Conservation (phyloP, 1,140 invertebrate species). For the Achroia grisella region DNA sequence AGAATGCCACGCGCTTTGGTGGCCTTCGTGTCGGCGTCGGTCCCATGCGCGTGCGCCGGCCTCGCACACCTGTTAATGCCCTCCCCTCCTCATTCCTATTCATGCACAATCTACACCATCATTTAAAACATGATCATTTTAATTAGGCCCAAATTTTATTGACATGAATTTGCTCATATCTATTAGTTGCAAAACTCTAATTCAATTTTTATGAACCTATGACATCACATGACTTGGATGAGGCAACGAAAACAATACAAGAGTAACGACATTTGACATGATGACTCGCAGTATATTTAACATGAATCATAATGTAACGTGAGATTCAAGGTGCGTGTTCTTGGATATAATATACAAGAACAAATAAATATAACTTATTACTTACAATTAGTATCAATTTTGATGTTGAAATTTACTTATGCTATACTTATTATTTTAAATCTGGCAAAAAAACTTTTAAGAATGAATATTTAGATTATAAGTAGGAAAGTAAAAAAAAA, state of each 20-base stretch:
- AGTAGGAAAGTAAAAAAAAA: background rate
- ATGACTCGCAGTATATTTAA: constrained; percentile 46
- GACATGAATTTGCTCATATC: background rate
- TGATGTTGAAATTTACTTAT: too few relatives aligned
- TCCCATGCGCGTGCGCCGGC: constrained; percentile 37
- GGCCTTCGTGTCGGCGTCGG: constrained; percentile 34
- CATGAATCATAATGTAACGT: constrained; percentile 45
- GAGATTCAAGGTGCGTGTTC: constrained; percentile 26
- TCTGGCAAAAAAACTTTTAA: too few relatives aligned
- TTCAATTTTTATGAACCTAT: constrained; percentile 43
- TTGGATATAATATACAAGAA: constrained; percentile 14
- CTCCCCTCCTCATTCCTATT: constrained; percentile 11
- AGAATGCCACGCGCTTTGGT: constrained; percentile 23
- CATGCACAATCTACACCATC: constrained; percentile 37
- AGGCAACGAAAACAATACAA: constrained; percentile 54
- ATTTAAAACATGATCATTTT: constrained; percentile 28
- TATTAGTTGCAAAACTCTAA: constrained; percentile 5
- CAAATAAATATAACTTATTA: too few relatives aligned
- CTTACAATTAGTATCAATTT: too few relatives aligned
- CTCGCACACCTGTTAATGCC: constrained; percentile 40
- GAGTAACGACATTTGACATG: constrained; percentile 49
- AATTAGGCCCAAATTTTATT: constrained; percentile 17
- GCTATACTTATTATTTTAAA: too few relatives aligned
- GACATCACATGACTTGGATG: constrained; percentile 43
- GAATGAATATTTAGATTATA: too few relatives aligned